Conservation (phyloP, 2,113 vertebrate species). For the Varanus komodoensis region DNA sequence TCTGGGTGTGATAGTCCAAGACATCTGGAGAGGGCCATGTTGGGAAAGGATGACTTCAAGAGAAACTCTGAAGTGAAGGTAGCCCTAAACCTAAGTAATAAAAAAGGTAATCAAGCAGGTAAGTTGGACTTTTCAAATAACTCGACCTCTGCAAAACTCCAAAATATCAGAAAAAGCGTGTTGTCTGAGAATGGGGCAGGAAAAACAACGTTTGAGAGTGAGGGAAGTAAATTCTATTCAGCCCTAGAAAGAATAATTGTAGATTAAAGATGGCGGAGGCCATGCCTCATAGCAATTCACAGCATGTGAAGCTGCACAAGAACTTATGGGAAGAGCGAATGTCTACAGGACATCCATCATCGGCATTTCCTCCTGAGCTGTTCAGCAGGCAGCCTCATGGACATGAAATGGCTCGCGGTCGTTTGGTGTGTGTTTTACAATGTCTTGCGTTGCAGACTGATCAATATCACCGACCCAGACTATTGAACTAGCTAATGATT, state of each 20-base stretch:
- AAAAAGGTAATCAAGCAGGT: no score
- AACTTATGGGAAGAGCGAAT: not conserved
- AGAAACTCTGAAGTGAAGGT: no score
- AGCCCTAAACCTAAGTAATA: no score
- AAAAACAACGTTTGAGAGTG: not conserved
- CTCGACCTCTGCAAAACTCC: not conserved
- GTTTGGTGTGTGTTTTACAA: not conserved
- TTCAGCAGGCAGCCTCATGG: not conserved
- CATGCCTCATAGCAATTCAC: not conserved
- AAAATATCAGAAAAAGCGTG: not conserved
- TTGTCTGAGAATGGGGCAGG: not conserved
- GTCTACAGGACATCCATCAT: not conserved
- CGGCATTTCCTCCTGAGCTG: not conserved
- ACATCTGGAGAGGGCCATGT: not conserved
- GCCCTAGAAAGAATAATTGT: not conserved
- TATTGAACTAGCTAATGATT: constrained; percentile 1
- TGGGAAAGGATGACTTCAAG: not conserved
- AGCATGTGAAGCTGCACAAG: not conserved
- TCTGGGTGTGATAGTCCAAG: not conserved
- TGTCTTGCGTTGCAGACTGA: constrained; percentile 3
- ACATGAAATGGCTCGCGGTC: not conserved
- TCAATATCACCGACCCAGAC: not conserved
- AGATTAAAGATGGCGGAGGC: not conserved
- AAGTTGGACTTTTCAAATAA: not conserved
- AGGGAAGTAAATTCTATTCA: not conserved